Percentiles rank a stretch among this genome's conserved stretches.
These are phyloP conservation scores for Ferdinandea cuprea DNA, from an alignment of 2,888 invertebrate genomes.

Conservation along the genomic window DNA sequence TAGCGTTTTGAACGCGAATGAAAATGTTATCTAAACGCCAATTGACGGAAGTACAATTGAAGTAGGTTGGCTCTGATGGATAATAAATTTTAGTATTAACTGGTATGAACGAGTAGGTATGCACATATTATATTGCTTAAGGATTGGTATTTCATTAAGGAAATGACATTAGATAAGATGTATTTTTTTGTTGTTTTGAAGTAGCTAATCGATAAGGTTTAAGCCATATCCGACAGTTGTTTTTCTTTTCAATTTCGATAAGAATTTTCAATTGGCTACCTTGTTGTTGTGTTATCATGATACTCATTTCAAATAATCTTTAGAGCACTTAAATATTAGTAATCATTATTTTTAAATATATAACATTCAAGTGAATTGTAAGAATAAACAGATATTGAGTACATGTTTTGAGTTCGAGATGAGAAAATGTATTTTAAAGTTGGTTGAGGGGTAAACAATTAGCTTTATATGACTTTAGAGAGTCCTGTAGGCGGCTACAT, in stretches of 20 bases:
- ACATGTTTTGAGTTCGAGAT: no score
- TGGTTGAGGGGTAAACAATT: no score
- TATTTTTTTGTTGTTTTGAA: neutral
- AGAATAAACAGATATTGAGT: no score
- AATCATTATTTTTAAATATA: no score
- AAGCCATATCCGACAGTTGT: conserved; percentile 1
- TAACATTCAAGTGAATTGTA: no score
- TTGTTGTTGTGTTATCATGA: neutral
- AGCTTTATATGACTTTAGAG: no score
- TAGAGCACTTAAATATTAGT: no score
- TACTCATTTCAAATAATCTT: no score
- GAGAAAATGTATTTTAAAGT: no score
- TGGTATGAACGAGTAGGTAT: neutral
- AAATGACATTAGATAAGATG: neutral
- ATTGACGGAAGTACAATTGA: conserved; percentile 65
- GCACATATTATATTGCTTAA: neutral
- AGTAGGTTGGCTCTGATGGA: conserved; percentile 40
- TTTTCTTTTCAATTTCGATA: neutral
- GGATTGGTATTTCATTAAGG: neutral
- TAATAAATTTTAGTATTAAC: conserved; percentile 2
- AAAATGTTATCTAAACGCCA: conserved; percentile 58
- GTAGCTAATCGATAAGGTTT: no score
- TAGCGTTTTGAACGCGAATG: conserved; percentile 16
- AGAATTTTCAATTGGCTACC: neutral
- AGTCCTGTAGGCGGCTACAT: no score